A percentile compares a stretch with the other conserved stretches of the same genome.
phyloP scores from a whole-genome alignment of 1,140 invertebrate genomes.

The Octopus sinensis region DNA sequence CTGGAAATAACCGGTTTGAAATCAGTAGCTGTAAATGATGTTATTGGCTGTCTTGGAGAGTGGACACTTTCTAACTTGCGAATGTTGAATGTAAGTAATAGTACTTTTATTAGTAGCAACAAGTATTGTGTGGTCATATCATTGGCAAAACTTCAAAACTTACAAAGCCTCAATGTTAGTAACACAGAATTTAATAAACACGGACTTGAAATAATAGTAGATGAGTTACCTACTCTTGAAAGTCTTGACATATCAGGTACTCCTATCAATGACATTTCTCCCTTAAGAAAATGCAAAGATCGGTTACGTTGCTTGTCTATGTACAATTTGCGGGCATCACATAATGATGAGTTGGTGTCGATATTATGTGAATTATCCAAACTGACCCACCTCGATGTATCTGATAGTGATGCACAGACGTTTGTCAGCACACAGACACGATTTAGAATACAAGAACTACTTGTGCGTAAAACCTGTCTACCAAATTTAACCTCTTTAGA shows the following conservation, averaged over 20 bases:
- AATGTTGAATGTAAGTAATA: constrained; percentile 67
- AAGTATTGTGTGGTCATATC: constrained; percentile 57
- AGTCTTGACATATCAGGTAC: constrained; percentile 72
- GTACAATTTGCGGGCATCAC: constrained; percentile 66
- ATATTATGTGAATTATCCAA: constrained; percentile 65
- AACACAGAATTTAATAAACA: constrained; percentile 72
- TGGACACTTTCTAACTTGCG: constrained; percentile 71
- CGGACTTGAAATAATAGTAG: constrained; percentile 68
- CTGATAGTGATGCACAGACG: constrained; percentile 60
- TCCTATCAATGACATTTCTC: constrained; percentile 67
- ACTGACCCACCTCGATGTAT: constrained; percentile 68
- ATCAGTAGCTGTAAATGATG: constrained; percentile 65
- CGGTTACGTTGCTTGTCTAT: constrained; percentile 66
- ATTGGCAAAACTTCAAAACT: constrained; percentile 59
- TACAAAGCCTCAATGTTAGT: constrained; percentile 70
- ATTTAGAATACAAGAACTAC: constrained; percentile 60
- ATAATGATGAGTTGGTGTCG: constrained; percentile 57
- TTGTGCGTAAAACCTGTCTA: constrained; percentile 61
- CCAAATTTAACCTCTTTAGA: constrained; percentile 68
- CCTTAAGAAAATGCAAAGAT: constrained; percentile 65
- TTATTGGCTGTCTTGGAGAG: constrained; percentile 70
- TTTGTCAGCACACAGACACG: constrained; percentile 57
- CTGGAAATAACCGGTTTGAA: constrained; percentile 67
- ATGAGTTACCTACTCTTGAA: constrained; percentile 69
- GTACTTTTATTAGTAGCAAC: constrained; percentile 64